Percentiles rank a stretch among this genome's conserved stretches.
These are phyloP conservation scores for Trinectes maculatus DNA, from an alignment of 2,113 vertebrate species.

Conservation along the genomic window DNA sequence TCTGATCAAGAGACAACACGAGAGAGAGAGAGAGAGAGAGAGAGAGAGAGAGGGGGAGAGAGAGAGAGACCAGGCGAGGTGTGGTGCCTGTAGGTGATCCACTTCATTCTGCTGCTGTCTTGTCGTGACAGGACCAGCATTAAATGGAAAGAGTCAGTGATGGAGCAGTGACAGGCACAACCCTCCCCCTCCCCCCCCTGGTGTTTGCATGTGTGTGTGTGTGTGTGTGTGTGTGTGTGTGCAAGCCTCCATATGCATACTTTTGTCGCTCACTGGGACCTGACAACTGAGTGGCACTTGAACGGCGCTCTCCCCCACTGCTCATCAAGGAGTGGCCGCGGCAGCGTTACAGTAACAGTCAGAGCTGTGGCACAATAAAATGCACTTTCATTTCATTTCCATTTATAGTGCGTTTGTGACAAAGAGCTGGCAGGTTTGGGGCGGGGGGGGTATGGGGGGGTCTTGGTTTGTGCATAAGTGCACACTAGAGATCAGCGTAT, in stretches of 20 bases:
- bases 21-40: conserved; percentile 19
- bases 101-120: conserved; percentile 76
- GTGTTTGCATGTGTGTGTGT: conserved; percentile 45
- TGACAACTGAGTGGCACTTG: conserved; percentile 68
- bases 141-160: conserved; percentile 72
- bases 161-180: conserved; percentile 75
- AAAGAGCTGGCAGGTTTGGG: conserved; percentile 14
- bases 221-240: conserved; percentile 38
- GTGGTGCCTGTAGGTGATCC: conserved; percentile 80
- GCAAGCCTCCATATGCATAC: conserved; percentile 42
- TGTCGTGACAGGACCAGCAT: conserved; percentile 80
- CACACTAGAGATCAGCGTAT: conserved; percentile 40
- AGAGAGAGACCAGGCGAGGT: conserved; percentile 51
- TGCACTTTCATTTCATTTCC: conserved; percentile 64
- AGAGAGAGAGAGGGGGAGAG: conserved; percentile 20
- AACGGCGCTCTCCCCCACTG: conserved; percentile 42
- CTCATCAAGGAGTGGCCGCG: conserved; percentile 59
- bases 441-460: not conserved
- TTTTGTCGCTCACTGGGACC: conserved; percentile 37
- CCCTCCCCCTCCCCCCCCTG: conserved; percentile 43
- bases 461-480: not conserved
- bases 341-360: conserved; percentile 60
- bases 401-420: conserved; percentile 64
- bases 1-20: conserved; percentile 46
- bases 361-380: conserved; percentile 38